phyloP scores from a whole-genome alignment of 53 echinoderm and acorn worm species.

The Antedon mediterranea region DNA sequence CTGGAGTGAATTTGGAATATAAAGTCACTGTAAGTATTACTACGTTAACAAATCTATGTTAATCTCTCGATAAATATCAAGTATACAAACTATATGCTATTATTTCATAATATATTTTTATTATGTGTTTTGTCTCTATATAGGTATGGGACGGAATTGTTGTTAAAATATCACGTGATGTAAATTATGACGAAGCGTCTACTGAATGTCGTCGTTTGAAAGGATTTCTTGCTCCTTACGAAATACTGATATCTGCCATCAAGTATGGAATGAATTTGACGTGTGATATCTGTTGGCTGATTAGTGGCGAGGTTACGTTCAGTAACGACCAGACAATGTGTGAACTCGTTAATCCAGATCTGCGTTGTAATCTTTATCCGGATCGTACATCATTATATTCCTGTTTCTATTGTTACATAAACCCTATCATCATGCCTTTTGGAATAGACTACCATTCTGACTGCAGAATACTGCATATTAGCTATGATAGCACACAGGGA shows the following conservation, averaged over 20 bases:
- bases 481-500: background rate
- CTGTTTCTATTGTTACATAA: background rate
- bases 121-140: too few species aligned
- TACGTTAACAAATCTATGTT: too few species aligned
- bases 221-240: background rate
- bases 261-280: background rate
- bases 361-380: background rate
- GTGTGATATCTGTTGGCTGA: background rate
- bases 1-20: too few species aligned
- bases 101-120: too few species aligned
- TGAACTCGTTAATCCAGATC: background rate
- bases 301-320: background rate
- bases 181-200: background rate
- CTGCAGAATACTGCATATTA: background rate
- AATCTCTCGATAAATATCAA: too few species aligned
- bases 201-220: background rate
- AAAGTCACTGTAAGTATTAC: too few species aligned
- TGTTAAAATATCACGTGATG: background rate
- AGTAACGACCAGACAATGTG: background rate
- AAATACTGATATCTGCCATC: background rate
- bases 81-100: too few species aligned
- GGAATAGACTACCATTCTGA: background rate
- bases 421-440: background rate
- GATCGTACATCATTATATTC: background rate
- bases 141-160: background rate